phyloP scores from a whole-genome alignment of 2,797 vertebrate species.

The Gallinago stenura region DNA sequence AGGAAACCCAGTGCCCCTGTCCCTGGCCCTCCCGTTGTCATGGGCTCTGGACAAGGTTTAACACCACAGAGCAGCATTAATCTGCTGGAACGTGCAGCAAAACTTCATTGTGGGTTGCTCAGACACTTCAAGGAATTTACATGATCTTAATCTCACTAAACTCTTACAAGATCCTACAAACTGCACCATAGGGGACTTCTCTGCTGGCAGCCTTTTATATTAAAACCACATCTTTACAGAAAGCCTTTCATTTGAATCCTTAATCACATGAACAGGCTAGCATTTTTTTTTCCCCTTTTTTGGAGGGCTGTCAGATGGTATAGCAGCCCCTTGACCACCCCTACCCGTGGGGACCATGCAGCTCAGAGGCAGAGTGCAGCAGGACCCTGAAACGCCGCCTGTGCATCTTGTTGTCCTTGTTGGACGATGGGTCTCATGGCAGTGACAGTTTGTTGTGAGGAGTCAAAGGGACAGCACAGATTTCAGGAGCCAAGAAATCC shows the following conservation, averaged over 20 bases:
- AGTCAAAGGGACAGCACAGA: neutral
- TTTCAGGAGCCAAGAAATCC: neutral
- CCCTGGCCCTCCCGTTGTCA: neutral
- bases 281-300: neutral
- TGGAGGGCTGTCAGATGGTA: neutral
- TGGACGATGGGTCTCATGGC: neutral
- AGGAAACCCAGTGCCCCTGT: neutral
- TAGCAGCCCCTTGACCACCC: neutral
- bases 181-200: neutral
- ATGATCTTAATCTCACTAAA: constrained; percentile 35
- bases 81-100: neutral
- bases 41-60: neutral
- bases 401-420: neutral
- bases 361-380: neutral
- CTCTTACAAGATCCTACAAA: constrained; percentile 5
- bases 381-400: neutral
- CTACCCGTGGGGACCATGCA: neutral
- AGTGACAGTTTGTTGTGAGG: neutral
- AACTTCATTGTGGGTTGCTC: neutral
- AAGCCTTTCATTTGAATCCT: neutral
- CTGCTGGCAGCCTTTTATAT: constrained; percentile 16
- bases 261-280: neutral
- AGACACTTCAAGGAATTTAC: neutral
- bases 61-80: neutral
- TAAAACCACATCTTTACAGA: constrained; percentile 5